Conservation (phyloP, 2,888 invertebrate species). For the Ochropleura plecta region DNA sequence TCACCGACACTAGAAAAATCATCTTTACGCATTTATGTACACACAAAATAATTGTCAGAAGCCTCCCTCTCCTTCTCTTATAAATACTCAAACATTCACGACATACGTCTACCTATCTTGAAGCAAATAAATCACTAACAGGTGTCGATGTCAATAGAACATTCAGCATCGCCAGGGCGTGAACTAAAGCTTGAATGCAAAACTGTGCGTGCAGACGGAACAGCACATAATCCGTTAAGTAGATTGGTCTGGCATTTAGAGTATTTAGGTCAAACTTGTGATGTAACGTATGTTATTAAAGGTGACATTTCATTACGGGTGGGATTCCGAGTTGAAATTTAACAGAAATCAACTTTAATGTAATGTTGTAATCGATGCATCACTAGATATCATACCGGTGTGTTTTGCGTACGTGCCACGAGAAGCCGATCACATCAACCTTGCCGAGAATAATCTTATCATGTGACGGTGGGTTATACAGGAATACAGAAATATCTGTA, state of each 20-base stretch:
- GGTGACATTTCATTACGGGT: conserved; percentile 18
- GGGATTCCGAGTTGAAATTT: background rate
- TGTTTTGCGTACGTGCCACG: conserved; percentile 19
- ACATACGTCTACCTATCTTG: too few relatives aligned
- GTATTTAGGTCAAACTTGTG: conserved; percentile 46
- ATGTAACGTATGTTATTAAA: conserved; percentile 7
- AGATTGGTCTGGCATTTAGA: conserved; percentile 19
- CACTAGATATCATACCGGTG: background rate
- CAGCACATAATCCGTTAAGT: background rate
- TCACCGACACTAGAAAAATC: too few relatives aligned
- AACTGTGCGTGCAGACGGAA: too few relatives aligned
- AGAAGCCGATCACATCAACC: conserved; percentile 17
- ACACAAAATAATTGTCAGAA: too few relatives aligned
- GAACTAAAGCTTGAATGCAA: too few relatives aligned
- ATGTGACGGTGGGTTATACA: background rate
- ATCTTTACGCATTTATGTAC: too few relatives aligned
- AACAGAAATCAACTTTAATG: background rate
- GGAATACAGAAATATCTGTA: background rate
- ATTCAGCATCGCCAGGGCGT: too few relatives aligned
- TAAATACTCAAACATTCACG: too few relatives aligned
- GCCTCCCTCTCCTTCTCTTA: too few relatives aligned
- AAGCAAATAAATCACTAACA: too few relatives aligned
- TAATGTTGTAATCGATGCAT: conserved; percentile 24
- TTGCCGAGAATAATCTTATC: conserved; percentile 2
- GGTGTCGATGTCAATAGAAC: too few relatives aligned